Evolutionary conservation across 2,797 vertebrate genomes (phyloP), one percentile per base, ranked within the genome.

Genomic region (Steatocranus sp.): DNA sequence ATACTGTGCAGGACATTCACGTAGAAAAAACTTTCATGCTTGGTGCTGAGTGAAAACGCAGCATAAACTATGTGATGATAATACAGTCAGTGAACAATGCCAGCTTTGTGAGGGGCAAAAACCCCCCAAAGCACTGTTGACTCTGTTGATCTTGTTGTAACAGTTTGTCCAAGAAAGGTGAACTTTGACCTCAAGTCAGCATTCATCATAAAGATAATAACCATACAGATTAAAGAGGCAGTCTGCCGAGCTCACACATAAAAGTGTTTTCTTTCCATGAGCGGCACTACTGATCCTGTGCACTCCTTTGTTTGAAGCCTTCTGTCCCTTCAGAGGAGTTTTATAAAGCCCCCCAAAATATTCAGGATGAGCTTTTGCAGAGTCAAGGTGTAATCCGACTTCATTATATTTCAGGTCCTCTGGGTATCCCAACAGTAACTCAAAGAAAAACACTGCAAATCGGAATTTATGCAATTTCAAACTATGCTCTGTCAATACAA

Each of bases 1-100:
- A 50, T 50, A 78, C 50, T 78, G 81, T 87, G 83, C 81, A 76
- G 75, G 58, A 20, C 43, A 43, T 80, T 80, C 61, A 78, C 20
- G 43, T 89, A 86, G 20, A 85, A 89, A 87, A 85, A 36, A 75
- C 20, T 10, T 32, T 61, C 89, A 91, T 92, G 88, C 88, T 84
- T 23, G 56, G 50, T 58, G 25, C 61, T 8, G 50, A 25, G 61
- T 54, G 54, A 80, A 81, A 43, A 84, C 18, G 78, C 43, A 77
- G 74, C 73, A 78, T 50, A 14, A 49, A 58, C 63, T 53, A 10
- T 30, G 32, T 43, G 12, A 68, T 32, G 75, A 70, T 36, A 79
- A 15, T 30, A 8, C n/a, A 25, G 58, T 63, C 32, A 83, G 79
- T 30, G 68, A 73, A 48, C 38, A 50, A 61, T 78, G 41, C 1